These are phyloP conservation scores for Naso thynnoides DNA, from an alignment of 2,797 vertebrate genomes.

Conservation along the genomic window DNA sequence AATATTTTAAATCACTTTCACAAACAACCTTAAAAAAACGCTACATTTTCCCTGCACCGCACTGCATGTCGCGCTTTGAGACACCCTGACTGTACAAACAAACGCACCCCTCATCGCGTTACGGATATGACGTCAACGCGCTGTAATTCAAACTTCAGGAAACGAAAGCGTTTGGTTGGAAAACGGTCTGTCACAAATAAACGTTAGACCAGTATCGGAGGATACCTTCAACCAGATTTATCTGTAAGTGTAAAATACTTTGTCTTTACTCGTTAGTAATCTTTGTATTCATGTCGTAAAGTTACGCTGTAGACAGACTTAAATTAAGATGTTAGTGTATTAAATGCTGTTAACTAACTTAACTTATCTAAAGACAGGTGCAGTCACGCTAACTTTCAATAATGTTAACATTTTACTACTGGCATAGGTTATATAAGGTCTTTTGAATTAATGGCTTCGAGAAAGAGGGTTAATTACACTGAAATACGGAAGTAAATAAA, in stretches of 20 bases:
- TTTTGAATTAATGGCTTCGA: fast-evolving
- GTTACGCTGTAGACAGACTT: neutral
- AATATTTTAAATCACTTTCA: fast-evolving
- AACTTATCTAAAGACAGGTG: neutral
- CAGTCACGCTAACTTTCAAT: neutral
- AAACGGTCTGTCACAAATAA: conserved; percentile 38
- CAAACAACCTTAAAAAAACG: neutral
- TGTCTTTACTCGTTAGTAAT: neutral
- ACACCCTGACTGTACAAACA: fast-evolving
- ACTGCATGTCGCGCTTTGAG: fast-evolving
- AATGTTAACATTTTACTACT: too few species aligned
- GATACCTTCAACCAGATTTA: fast-evolving
- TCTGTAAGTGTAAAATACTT: conserved; percentile 49
- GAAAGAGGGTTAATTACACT: neutral
- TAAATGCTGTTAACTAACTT: too few species aligned
- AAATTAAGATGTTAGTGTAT: neutral
- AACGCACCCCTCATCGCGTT: neutral
- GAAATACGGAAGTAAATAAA: too few species aligned
- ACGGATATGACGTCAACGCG: conserved; percentile 72
- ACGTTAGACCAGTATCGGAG: neutral
- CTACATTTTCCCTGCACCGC: conserved; percentile 2
- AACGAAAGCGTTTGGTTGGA: conserved; percentile 53
- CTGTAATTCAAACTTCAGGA: conserved; percentile 82
- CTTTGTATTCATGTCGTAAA: neutral
- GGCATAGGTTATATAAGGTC: too few species aligned